Conservation (phyloP, 1,140 invertebrate genomes). For the Panagrolaimus sp. region DNA sequence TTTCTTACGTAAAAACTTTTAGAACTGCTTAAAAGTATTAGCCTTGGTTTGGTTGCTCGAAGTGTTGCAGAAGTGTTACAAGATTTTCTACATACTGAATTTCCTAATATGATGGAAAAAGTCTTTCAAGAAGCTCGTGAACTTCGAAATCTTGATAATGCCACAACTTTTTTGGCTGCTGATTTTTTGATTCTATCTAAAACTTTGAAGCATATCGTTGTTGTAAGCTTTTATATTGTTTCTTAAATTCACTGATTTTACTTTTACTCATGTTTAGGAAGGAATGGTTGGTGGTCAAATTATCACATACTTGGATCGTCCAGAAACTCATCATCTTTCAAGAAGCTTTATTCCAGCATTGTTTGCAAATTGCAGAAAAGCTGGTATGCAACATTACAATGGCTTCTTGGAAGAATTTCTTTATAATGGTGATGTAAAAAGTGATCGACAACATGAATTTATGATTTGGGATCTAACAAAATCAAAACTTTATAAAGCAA, state of each 20-base stretch:
- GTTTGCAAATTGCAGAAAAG: not conserved
- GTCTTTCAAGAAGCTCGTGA: not conserved
- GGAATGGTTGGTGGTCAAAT: not conserved
- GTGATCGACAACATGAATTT: slow-evolving; percentile 14
- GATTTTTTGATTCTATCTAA: not conserved
- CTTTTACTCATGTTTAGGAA: not conserved
- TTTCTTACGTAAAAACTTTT: not conserved
- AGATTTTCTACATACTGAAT: not conserved
- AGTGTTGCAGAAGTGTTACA: slow-evolving; percentile 1
- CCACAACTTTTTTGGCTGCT: not conserved
- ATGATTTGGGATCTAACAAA: slow-evolving; percentile 5
- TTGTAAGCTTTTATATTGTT: not conserved
- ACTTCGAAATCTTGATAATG: not conserved
- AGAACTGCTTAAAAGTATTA: not conserved
- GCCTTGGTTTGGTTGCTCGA: not conserved
- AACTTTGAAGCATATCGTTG: not conserved
- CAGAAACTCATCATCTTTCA: not conserved
- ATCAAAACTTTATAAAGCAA: not conserved
- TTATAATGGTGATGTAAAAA: not conserved
- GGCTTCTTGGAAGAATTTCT: not conserved
- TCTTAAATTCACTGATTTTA: not conserved
- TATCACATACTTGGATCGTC: not conserved
- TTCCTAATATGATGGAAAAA: not conserved
- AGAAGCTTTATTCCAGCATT: not conserved
- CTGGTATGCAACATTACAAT: not conserved